A percentile compares a stretch with the other conserved stretches of the same genome.
Conservation (phyloP, 35 echinoderm and acorn worm species). For the Chiridota heheva region DNA sequence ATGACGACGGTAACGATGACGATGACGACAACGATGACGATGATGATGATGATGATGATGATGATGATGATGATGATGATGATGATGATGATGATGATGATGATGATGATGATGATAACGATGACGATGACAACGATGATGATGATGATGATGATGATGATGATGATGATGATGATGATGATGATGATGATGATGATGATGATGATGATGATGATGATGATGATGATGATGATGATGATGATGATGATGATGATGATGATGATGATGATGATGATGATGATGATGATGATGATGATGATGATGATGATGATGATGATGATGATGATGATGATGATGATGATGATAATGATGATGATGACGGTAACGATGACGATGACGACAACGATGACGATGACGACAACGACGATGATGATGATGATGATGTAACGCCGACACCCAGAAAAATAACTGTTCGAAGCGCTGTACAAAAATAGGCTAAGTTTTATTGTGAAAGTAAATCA, state of each 20-base stretch:
- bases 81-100: slow-evolving; percentile 1
- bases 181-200: slow-evolving; percentile 4
- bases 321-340: not conserved
- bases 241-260: not conserved
- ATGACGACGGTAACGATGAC: too few species aligned
- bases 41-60: slow-evolving; percentile 2
- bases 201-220: not conserved
- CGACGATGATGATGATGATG: too few species aligned
- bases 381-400: too few species aligned
- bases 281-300: slow-evolving; percentile 2
- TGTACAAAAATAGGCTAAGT: too few species aligned
- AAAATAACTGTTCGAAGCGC: too few species aligned
- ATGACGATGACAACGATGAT: not conserved
- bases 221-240: not conserved
- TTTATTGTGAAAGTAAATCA: too few species aligned
- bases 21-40: too few species aligned
- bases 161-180: not conserved
- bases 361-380: not conserved
- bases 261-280: not conserved
- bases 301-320: slow-evolving; percentile 5
- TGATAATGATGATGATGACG: not conserved
- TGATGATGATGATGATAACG: not conserved
- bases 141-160: slow-evolving; percentile 2
- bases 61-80: slow-evolving; percentile 2
- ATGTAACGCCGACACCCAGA: too few species aligned